Base-by-base conservation (phyloP, 2,113 vertebrate species). In the Oreocharis arfaki region DNA sequence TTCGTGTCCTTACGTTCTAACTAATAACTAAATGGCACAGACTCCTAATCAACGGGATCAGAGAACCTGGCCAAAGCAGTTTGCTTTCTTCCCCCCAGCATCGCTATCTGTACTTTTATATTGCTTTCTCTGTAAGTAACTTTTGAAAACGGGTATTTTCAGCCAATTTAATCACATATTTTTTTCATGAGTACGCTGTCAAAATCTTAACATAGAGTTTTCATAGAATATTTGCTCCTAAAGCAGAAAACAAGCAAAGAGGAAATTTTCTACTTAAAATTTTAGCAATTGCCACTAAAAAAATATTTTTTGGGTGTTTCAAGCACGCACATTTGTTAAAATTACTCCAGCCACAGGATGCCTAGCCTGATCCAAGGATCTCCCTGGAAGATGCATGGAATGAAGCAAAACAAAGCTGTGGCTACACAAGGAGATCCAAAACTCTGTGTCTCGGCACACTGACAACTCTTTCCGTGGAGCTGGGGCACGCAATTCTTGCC, bases 1-100 rank as follows among this genome's bases (percentile, higher is more conserved):
- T 90, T 74, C 7, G 9, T 84, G 93, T 93, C 88, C 84, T 94
- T 82, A 50, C 90, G 88, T 93, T 93, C 88, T 94, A 84, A 65
- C 59, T 75, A 95, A 93, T 88, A 87, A 86, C 76, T 67, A n/a
- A 88, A 74, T 81, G 90, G 83, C n/a, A 86, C 44, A 47, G 85
- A n/a, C 64, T 78, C 50, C 69, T 88, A 84, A 75, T 87, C 80
- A 96, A 85, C 4, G 0, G 44, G 64, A 78, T 82, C 77, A 64
- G 41, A 84, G 82, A 94, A 92, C 73, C 76, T 75, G 83, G 69
- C 92, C 92, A 93, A 87, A 65, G 74, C 2, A 2, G 13, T 44
- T 84, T 78, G 27, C 64, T 68, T 84, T 81, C 63, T 75, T 55
- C 24, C 50, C 75, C 56, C 37, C 73, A 52, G 56, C 10, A 4